phyloP scores from a whole-genome alignment of 2,113 vertebrate species.

The Camarhynchus parvulus region DNA sequence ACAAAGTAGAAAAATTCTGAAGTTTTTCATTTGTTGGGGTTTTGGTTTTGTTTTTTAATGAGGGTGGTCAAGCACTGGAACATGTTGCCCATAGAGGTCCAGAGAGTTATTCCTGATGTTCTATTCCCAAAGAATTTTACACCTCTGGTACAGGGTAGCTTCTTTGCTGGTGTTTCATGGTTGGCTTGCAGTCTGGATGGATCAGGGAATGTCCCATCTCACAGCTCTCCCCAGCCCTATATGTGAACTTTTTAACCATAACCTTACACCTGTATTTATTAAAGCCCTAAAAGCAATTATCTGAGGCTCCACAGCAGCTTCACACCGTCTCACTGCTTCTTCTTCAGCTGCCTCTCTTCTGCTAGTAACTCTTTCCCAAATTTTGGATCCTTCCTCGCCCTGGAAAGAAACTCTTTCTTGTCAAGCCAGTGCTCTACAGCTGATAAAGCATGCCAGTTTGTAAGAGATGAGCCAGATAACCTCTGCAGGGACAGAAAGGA shows the following conservation, averaged over 20 bases:
- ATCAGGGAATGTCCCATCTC: neutral
- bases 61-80: neutral
- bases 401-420: neutral
- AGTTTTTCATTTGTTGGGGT: neutral
- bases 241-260: neutral
- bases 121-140: neutral
- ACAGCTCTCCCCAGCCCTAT: neutral
- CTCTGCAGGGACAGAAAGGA: neutral
- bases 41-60: neutral
- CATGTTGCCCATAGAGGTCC: neutral
- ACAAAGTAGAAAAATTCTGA: neutral
- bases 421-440: neutral
- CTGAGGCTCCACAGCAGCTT: neutral
- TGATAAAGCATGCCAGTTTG: neutral
- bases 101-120: neutral
- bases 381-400: neutral
- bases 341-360: neutral
- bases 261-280: neutral
- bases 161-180: neutral
- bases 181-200: neutral
- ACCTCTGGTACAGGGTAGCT: neutral
- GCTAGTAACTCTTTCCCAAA: neutral
- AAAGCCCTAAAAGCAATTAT: neutral
- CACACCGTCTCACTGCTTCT: neutral
- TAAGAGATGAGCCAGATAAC: neutral